A percentile compares a stretch with the other conserved stretches of the same genome.
phyloP scores from a whole-genome alignment of 1,140 invertebrate genomes.

The Arion vulgaris region DNA sequence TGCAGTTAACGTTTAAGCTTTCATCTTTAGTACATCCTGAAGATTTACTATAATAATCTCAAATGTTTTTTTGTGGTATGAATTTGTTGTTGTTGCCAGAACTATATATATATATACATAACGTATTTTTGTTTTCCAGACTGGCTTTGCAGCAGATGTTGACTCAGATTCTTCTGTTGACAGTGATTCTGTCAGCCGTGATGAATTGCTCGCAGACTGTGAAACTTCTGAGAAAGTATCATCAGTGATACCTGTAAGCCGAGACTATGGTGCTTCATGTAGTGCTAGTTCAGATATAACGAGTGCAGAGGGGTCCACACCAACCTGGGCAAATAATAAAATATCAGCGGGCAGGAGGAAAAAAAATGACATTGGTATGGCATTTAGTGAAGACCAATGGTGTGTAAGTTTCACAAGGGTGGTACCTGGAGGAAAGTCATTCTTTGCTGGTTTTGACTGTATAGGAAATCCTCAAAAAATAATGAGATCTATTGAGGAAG shows the following conservation, averaged over 20 bases:
- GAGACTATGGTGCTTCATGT: not conserved
- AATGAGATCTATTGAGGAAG: not conserved
- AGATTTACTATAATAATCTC: no score
- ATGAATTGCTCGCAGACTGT: not conserved
- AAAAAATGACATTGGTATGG: not conserved
- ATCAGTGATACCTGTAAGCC: not conserved
- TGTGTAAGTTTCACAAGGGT: not conserved
- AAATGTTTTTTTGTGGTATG: no score
- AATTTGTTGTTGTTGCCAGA: no score
- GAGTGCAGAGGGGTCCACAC: not conserved
- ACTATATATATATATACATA: not conserved
- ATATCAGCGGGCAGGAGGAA: not conserved
- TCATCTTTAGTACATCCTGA: no score
- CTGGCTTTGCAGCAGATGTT: not conserved
- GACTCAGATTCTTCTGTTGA: constrained; percentile 1
- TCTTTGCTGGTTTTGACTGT: not conserved
- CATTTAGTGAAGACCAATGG: not conserved
- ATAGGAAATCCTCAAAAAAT: not conserved
- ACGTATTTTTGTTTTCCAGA: not conserved
- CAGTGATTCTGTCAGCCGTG: not conserved
- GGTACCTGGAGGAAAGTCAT: not conserved
- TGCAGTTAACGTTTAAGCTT: no score
- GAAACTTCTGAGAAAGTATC: not conserved
- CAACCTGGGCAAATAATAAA: not conserved
- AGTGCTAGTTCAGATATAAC: not conserved